A percentile compares a stretch with the other conserved stretches of the same genome.
phyloP scores from a whole-genome alignment of 2,797 vertebrate species.

The Microcaecilia unicolor region DNA sequence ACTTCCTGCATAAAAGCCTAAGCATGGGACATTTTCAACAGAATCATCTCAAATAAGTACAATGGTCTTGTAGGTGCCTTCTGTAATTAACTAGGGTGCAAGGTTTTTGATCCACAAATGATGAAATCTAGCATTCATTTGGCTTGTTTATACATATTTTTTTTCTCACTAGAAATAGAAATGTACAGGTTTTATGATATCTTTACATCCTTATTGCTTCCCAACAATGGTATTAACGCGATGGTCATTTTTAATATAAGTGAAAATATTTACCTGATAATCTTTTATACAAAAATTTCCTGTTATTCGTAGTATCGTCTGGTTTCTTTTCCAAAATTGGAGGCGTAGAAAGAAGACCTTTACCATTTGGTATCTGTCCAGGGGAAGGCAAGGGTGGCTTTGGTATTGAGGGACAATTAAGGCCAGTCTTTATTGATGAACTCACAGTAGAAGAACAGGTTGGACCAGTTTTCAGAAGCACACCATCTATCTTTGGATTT shows the following conservation, averaged over 20 bases:
- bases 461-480: slow-evolving; percentile 76
- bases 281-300: slow-evolving; percentile 89
- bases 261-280: slow-evolving; percentile 72
- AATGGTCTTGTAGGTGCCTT: no score
- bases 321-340: slow-evolving; percentile 71
- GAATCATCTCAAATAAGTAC: no score
- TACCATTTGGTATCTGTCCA: slow-evolving; percentile 94
- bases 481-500: slow-evolving; percentile 73
- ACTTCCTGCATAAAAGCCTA: no score
- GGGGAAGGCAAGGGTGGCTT: slow-evolving; percentile 93
- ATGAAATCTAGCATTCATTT: no score
- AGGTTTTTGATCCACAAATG: no score
- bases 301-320: slow-evolving; percentile 77
- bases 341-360: slow-evolving; percentile 80
- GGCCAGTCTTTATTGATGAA: slow-evolving; percentile 90
- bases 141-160: no score
- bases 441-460: slow-evolving; percentile 72
- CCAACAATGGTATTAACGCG: not conserved
- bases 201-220: not conserved
- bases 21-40: no score
- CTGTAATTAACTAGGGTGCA: no score
- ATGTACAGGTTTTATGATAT: not conserved
- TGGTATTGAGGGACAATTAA: slow-evolving; percentile 99
- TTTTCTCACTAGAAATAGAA: no score
- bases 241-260: not conserved